Evolutionary conservation across 35 echinoderm and acorn worm genomes (phyloP).

Genomic region (Holothuria glaberrima): DNA sequence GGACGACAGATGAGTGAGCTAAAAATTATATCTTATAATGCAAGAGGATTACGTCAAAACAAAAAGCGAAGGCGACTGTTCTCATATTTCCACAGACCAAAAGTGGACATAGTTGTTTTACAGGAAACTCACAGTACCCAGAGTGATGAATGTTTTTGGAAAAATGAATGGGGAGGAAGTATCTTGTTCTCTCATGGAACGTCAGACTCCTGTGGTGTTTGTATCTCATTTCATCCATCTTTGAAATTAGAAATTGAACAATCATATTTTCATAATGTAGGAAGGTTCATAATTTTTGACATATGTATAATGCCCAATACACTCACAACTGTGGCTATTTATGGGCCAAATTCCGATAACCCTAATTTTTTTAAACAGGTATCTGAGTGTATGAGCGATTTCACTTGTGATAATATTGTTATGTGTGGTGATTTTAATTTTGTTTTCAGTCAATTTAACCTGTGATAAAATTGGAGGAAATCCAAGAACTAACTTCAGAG

Average conservation of each 20-base stretch:
- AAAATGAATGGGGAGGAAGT: slow-evolving; percentile 17
- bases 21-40: slow-evolving; percentile 6
- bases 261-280: not conserved
- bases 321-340: not conserved
- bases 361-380: not conserved
- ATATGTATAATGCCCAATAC: not conserved
- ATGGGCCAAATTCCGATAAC: not conserved
- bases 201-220: not conserved
- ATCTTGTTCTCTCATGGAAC: slow-evolving; percentile 12
- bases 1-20: not conserved
- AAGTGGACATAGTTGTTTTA: not conserved
- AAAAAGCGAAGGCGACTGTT: not conserved
- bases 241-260: not conserved
- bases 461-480: slow-evolving; percentile 9
- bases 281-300: not conserved
- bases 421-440: not conserved
- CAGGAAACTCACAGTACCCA: slow-evolving; percentile 2
- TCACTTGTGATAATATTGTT: not conserved
- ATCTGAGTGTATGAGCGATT: not conserved
- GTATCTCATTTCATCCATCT: not conserved
- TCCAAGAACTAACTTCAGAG: slow-evolving; percentile 1
- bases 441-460: not conserved
- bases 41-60: not conserved
- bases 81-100: slow-evolving; percentile 2
- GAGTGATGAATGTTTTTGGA: not conserved